Evolutionary conservation across 1,140 invertebrate species (phyloP).

Genomic region (Coenobita brevimanus): DNA sequence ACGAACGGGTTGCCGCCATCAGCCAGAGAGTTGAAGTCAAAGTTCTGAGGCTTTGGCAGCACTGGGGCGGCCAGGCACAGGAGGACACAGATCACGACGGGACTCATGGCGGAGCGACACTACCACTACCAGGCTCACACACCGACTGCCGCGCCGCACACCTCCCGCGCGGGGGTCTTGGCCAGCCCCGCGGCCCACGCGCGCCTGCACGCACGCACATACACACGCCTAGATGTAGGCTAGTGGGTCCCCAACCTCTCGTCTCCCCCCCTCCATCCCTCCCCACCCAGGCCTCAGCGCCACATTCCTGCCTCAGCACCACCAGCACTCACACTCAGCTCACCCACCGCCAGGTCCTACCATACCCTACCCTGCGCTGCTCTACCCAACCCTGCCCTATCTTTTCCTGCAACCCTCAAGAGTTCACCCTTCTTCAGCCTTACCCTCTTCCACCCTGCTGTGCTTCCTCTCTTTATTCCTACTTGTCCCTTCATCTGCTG

Average conservation of each 20-base stretch:
- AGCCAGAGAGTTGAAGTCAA: conserved; percentile 62
- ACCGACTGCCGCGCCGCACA: conserved; percentile 50
- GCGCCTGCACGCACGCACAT: conserved; percentile 47
- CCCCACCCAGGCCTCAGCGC: not conserved
- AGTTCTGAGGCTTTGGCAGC: conserved; percentile 60
- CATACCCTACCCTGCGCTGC: not conserved
- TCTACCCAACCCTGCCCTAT: too few species aligned
- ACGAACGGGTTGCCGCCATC: conserved; percentile 61
- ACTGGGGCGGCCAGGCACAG: conserved; percentile 38
- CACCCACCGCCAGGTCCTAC: not conserved
- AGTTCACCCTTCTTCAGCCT: too few species aligned
- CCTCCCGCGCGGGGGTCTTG: conserved; percentile 38
- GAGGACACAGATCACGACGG: conserved; percentile 15
- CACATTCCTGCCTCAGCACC: conserved; percentile 20
- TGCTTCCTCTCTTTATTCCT: too few species aligned
- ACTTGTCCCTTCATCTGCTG: too few species aligned
- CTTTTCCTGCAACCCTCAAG: too few species aligned
- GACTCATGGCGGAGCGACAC: conserved; percentile 35
- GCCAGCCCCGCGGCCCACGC: not conserved
- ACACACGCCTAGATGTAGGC: conserved; percentile 59
- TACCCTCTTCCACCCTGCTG: too few species aligned
- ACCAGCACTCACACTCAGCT: not conserved
- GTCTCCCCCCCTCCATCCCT: not conserved
- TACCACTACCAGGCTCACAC: conserved; percentile 44
- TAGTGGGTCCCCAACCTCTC: conserved; percentile 55